Percentiles rank a stretch among this genome's conserved stretches.
phyloP scores from a whole-genome alignment of 1,140 invertebrate species.

The Neodiprion fabricii region DNA sequence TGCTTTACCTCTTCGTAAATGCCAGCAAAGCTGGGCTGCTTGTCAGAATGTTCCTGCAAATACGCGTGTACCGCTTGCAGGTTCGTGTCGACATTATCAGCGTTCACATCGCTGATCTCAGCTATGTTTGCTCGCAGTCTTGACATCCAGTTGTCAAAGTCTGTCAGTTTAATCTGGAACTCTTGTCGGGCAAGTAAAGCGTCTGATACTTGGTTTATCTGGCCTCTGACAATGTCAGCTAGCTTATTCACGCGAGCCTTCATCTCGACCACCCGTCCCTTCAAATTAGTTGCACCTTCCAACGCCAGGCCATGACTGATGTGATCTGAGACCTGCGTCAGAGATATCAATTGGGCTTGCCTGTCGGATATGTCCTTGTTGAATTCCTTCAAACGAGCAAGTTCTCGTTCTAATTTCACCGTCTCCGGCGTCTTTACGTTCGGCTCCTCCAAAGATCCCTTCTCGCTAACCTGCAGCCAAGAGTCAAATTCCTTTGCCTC shows the following conservation, averaged over 20 bases:
- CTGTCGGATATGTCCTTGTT: conserved; percentile 83
- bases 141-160: conserved; percentile 86
- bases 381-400: conserved; percentile 76
- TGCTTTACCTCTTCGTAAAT: conserved; percentile 86
- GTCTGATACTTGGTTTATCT: conserved; percentile 81
- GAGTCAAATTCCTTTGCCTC: conserved; percentile 74
- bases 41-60: conserved; percentile 82
- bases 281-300: conserved; percentile 76
- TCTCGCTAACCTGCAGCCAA: conserved; percentile 75
- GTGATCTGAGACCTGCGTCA: conserved; percentile 81
- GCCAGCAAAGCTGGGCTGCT: conserved; percentile 73
- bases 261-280: conserved; percentile 74
- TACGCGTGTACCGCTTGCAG: conserved; percentile 81
- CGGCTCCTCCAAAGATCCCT: conserved; percentile 61
- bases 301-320: conserved; percentile 77
- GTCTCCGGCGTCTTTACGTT: conserved; percentile 72
- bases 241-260: conserved; percentile 75
- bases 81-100: conserved; percentile 79
- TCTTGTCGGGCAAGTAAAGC: conserved; percentile 82
- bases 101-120: conserved; percentile 80
- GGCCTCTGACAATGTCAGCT: conserved; percentile 74
- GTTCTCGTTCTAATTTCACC: conserved; percentile 75
- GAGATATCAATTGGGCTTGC: conserved; percentile 78
- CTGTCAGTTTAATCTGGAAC: conserved; percentile 80
- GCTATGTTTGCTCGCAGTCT: conserved; percentile 76